phyloP scores from a whole-genome alignment of 1,140 invertebrate genomes.

The Babylonia areolata region DNA sequence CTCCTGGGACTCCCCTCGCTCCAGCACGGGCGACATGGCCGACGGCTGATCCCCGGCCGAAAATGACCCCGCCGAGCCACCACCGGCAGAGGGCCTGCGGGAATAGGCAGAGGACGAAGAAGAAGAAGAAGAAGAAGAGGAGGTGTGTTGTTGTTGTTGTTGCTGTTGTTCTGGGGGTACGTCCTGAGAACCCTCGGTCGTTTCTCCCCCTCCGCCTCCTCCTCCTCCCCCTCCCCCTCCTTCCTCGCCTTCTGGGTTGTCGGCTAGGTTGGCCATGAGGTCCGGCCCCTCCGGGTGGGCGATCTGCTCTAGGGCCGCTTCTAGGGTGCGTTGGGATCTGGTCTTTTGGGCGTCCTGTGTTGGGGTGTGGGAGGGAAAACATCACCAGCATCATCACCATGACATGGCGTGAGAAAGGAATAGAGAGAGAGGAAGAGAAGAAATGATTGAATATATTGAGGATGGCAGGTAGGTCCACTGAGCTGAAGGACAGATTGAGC shows the following conservation, averaged over 20 bases:
- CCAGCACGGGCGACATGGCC: not conserved
- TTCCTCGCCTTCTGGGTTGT: not conserved
- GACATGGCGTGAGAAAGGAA: not conserved
- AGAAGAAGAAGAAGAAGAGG: no score
- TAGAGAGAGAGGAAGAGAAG: not conserved
- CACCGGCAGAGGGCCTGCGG: not conserved
- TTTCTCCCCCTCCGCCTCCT: slow-evolving; percentile 23
- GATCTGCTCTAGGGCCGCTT: slow-evolving; percentile 45
- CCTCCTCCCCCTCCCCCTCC: slow-evolving; percentile 25
- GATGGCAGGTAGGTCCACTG: no score
- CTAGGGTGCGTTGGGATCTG: slow-evolving; percentile 1
- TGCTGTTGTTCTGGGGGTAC: not conserved
- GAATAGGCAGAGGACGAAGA: no score
- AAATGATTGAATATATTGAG: no score
- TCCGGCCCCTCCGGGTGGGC: slow-evolving; percentile 40
- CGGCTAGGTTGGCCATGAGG: slow-evolving; percentile 31
- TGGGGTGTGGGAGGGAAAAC: not conserved
- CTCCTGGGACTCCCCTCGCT: slow-evolving; percentile 2
- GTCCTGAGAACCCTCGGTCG: no score
- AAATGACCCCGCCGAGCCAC: not conserved
- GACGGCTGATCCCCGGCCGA: no score
- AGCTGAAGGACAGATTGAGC: no score
- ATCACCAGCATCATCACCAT: not conserved
- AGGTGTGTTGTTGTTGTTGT: no score
- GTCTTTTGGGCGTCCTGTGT: not conserved